Percentiles rank a stretch among this genome's conserved stretches.
Evolutionary conservation across 1,140 invertebrate species (phyloP).

Genomic region (Vanessa atalanta): DNA sequence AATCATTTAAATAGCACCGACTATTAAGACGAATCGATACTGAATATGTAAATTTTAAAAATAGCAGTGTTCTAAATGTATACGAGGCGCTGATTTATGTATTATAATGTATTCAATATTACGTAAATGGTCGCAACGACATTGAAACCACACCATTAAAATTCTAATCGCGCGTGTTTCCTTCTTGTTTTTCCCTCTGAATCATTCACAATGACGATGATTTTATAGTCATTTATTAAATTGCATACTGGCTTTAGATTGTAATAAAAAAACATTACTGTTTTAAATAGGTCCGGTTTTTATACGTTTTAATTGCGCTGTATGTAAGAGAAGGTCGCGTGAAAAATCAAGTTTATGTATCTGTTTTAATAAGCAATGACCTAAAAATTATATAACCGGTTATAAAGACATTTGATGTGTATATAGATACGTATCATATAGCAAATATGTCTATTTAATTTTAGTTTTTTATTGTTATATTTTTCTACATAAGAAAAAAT

Average conservation of each 20-base stretch:
- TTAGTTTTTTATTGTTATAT: no score
- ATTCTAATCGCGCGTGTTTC: constrained; percentile 34
- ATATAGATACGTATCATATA: no score
- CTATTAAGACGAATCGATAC: background rate
- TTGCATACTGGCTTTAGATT: constrained; percentile 15
- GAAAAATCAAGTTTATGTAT: background rate
- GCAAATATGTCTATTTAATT: no score
- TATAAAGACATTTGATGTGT: background rate
- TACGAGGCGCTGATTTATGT: constrained; percentile 6
- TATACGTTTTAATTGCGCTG: background rate
- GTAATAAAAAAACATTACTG: constrained; percentile 9
- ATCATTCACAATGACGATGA: constrained; percentile 31
- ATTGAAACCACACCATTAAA: constrained; percentile 31
- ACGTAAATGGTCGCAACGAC: constrained; percentile 33
- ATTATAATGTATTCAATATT: constrained; percentile 29
- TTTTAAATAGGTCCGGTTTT: constrained; percentile 15
- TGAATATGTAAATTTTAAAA: background rate
- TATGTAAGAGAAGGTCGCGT: background rate
- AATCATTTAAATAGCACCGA: constrained; percentile 13
- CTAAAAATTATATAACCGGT: constrained; percentile 14
- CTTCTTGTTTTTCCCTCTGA: constrained; percentile 28
- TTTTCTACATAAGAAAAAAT: no score
- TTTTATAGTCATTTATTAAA: constrained; percentile 27
- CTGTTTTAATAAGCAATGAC: constrained; percentile 16
- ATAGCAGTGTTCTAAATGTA: background rate